Percentiles rank a stretch among this genome's conserved stretches.
phyloP scores from a whole-genome alignment of 2,113 vertebrate genomes.

The Jacana jacana region DNA sequence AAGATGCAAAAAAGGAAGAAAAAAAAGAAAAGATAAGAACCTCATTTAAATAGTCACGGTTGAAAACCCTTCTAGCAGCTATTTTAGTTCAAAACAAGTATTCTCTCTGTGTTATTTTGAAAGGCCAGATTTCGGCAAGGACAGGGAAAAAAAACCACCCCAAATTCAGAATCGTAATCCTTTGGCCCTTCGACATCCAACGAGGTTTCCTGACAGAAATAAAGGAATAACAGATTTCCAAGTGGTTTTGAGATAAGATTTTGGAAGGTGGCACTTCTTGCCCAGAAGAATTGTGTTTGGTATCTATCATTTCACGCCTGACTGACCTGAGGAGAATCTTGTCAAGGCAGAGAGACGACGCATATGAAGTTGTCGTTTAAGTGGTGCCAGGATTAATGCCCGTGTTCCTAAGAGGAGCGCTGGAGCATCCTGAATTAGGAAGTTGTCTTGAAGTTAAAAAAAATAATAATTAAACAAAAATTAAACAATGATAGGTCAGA shows the following conservation, averaged over 20 bases:
- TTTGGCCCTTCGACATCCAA: background rate
- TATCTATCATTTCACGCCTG: background rate
- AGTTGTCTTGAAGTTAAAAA: background rate
- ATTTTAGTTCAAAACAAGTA: background rate
- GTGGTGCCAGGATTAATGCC: background rate
- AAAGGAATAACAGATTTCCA: background rate
- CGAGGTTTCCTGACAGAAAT: background rate
- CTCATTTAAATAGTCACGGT: background rate
- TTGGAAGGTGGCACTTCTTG: background rate
- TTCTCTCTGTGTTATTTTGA: background rate
- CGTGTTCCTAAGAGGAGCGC: background rate
- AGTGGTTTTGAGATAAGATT: background rate
- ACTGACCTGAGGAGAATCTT: background rate
- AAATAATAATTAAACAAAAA: no score
- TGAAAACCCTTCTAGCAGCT: background rate
- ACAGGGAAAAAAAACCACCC: background rate
- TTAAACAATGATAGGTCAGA: background rate
- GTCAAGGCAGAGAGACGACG: background rate
- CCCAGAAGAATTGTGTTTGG: background rate
- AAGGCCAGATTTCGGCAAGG: background rate
- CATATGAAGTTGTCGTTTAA: background rate
- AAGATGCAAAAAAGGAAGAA: background rate
- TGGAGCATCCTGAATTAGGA: background rate
- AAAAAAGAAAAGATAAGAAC: background rate
- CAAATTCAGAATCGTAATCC: background rate